phyloP scores from a whole-genome alignment of 2,113 vertebrate genomes.

The Myrmecobius fasciatus region DNA sequence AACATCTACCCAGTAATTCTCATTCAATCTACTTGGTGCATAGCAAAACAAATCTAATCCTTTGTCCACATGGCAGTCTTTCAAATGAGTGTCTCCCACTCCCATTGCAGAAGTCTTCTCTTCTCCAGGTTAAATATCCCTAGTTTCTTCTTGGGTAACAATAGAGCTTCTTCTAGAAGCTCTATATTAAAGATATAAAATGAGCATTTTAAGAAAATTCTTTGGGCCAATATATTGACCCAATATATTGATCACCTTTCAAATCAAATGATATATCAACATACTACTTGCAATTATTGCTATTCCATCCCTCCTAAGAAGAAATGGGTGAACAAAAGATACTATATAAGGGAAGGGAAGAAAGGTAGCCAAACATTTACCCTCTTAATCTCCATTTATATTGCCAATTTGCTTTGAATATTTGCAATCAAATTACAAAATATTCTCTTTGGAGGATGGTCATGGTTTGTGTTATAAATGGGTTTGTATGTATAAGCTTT shows the following conservation, averaged over 20 bases:
- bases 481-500: neutral
- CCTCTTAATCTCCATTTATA: neutral
- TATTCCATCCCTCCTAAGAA: neutral
- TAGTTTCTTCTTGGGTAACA: neutral
- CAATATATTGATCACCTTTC: too few species aligned
- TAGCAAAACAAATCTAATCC: neutral
- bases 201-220: too few species aligned
- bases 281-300: neutral
- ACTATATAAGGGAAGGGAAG: neutral
- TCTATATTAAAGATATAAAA: too few species aligned
- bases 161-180: neutral
- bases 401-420: neutral
- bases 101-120: neutral
- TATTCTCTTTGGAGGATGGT: neutral
- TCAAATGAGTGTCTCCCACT: neutral
- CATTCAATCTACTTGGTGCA: neutral
- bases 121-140: neutral
- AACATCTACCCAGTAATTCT: neutral
- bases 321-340: neutral
- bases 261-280: neutral
- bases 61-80: neutral
- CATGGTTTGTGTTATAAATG: neutral
- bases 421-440: neutral
- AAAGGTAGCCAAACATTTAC: neutral
- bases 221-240: too few species aligned